Evolutionary conservation across 2,797 vertebrate genomes (phyloP).

Genomic region (Darevskia nairensis): DNA sequence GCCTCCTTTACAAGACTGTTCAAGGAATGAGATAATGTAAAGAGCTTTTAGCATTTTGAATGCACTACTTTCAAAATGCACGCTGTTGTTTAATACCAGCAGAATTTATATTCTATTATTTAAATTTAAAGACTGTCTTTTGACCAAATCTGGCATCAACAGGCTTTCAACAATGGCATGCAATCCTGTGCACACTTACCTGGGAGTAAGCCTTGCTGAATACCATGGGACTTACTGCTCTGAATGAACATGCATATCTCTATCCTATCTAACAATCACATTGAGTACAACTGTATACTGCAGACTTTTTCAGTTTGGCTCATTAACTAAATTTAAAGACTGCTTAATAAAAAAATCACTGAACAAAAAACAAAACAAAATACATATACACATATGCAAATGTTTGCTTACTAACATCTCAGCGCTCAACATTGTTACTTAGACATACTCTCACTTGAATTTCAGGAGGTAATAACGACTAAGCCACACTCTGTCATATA

Average conservation of each 20-base stretch:
- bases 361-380: too few relatives aligned
- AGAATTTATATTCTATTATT: neutral
- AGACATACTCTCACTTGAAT: neutral
- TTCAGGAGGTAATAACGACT: neutral
- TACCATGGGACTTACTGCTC: too few relatives aligned
- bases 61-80: neutral
- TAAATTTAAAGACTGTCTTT: neutral
- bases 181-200: too few relatives aligned
- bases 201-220: too few relatives aligned
- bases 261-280: too few relatives aligned
- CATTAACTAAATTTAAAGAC: too few relatives aligned
- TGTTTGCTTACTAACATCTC: neutral
- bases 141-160: neutral
- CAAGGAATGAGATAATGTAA: neutral
- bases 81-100: neutral
- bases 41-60: neutral
- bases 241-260: too few relatives aligned
- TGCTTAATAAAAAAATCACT: too few relatives aligned
- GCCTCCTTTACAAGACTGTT: too few relatives aligned
- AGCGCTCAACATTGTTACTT: neutral
- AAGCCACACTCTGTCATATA: neutral
- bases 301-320: too few relatives aligned
- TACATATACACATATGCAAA: neutral
- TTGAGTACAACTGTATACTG: too few relatives aligned
- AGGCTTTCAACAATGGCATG: too few relatives aligned